Base-by-base conservation (phyloP, 2,888 invertebrate genomes). In the Drosophila atripex region DNA sequence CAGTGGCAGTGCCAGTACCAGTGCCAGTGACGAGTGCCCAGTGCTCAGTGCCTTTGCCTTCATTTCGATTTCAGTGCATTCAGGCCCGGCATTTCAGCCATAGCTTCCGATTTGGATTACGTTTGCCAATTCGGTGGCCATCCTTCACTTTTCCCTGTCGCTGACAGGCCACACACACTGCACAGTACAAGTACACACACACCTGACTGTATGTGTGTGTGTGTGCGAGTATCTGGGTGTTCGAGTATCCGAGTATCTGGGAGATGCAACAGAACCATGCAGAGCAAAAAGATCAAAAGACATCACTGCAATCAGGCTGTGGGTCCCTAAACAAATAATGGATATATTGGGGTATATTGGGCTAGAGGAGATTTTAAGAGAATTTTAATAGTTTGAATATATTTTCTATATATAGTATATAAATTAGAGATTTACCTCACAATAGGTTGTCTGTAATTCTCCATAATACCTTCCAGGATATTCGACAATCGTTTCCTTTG, bases 251-350 rank as follows among this genome's bases (percentile, higher is more conserved):
- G 9, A 8, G 32, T 25, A 18, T 63, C 30, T 18, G 39, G 53
- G 59, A 58, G 61, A 51, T 63, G 68, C 73, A 70, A 38, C 75
- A 70, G 35, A 21, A 21, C 60, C 28, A n/a, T 49, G 41, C 49
- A 21, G 28, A 35, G 65, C 61, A 77, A 77, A 73, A 83, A 84
- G 86, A 86, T 86, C 83, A 86, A 84, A 86, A 78, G 83, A 74
- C 83, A 64, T 77, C 35, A 63, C 70, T 71, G 74, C 77, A 70
- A 71, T 73, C 66, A 58, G 70, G 75, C 65, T 47, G 38, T 61
- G 59, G 64, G 61, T 74, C 64, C 73, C 65, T 41, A 41, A 30
- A 28, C 7, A 28, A 21, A 16, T 16, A 14, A n/a, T n/a, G 35
- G 14, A 6, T 14, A n/a, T 32, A 16, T 28, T 8, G 8, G 45